phyloP scores from a whole-genome alignment of 2,113 vertebrate species.

The Seriola rivoliana region DNA sequence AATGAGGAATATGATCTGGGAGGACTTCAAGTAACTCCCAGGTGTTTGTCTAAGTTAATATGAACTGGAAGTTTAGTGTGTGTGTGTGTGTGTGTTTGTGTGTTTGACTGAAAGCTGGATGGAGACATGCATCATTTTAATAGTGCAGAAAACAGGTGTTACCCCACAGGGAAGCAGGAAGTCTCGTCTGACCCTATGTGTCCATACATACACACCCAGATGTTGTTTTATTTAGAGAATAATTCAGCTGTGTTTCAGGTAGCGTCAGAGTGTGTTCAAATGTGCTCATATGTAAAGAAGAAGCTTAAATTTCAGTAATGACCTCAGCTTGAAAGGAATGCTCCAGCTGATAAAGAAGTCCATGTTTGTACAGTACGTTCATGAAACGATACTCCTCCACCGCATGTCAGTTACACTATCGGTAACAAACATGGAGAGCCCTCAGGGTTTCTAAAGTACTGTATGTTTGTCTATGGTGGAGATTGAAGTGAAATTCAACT shows the following conservation, averaged over 20 bases:
- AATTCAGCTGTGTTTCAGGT: conserved; percentile 1
- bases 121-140: conserved; percentile 27
- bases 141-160: conserved; percentile 44
- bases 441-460: background rate
- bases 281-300: background rate
- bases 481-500: background rate
- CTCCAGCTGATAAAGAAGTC: background rate
- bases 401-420: conserved; percentile 3
- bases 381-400: conserved; percentile 26
- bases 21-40: no score
- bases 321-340: conserved; percentile 39
- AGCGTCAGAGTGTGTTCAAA: background rate
- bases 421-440: conserved; percentile 24
- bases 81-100: background rate
- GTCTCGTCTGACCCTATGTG: conserved; percentile 8
- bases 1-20: no score
- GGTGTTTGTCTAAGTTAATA: background rate
- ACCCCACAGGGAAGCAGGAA: conserved; percentile 7
- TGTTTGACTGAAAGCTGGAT: conserved; percentile 10
- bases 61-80: background rate
- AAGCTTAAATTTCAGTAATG: conserved; percentile 7
- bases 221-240: background rate
- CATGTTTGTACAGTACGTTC: background rate
- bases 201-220: background rate
- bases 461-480: background rate